Conservation (phyloP, 2,113 vertebrate species). For the Porphyrio hochstetteri region DNA sequence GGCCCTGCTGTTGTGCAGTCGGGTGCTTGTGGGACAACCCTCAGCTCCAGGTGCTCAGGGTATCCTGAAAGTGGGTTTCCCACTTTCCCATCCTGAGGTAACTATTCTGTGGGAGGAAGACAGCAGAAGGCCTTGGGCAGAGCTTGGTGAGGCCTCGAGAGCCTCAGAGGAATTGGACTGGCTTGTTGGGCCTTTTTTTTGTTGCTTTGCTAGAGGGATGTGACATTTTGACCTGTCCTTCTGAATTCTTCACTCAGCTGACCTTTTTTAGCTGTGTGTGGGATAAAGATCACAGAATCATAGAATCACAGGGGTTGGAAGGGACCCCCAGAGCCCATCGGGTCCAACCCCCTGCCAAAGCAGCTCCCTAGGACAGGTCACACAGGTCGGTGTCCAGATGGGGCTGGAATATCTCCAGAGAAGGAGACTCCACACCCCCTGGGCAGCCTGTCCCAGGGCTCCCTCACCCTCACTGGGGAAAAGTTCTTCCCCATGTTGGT, state of each 20-base stretch:
- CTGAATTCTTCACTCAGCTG: background rate
- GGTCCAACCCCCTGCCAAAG: no score
- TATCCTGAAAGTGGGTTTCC: accelerated
- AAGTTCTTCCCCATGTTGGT: no score
- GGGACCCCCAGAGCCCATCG: no score
- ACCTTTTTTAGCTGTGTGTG: background rate
- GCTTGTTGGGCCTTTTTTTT: background rate
- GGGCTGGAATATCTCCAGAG: no score
- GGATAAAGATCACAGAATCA: background rate
- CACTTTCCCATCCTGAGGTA: background rate
- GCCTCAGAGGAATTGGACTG: background rate
- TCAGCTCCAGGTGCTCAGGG: background rate
- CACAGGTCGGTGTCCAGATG: no score
- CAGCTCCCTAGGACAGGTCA: no score
- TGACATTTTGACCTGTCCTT: background rate
- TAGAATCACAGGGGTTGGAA: no score
- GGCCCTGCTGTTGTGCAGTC: accelerated
- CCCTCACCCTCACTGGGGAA: no score
- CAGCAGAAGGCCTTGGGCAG: background rate
- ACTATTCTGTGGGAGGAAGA: background rate
- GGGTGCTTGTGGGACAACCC: background rate
- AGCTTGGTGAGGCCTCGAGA: background rate
- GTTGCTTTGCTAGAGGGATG: background rate
- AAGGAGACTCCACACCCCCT: no score
- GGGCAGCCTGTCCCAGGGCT: no score